Conservation (phyloP, 2,113 vertebrate species). For the Microtus pennsylvanicus region DNA sequence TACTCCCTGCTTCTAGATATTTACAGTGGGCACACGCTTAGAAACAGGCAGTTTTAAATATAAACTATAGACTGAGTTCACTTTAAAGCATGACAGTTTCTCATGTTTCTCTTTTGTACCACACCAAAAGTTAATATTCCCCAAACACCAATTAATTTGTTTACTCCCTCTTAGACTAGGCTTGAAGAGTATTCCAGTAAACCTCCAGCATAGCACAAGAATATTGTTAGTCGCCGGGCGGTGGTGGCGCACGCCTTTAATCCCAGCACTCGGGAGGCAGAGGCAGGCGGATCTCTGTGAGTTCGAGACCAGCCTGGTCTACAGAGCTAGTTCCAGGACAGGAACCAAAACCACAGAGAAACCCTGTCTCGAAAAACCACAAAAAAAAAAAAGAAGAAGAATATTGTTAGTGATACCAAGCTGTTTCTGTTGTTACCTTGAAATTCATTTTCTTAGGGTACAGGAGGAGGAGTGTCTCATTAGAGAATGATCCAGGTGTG, state of each 20-base stretch:
- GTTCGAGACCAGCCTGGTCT: too few species aligned
- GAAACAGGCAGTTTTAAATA: constrained; percentile 16
- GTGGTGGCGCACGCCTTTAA: too few species aligned
- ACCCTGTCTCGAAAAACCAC: too few species aligned
- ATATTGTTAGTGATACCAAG: neutral
- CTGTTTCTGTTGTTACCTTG: constrained; percentile 36
- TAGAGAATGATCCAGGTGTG: neutral
- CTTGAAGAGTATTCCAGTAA: neutral
- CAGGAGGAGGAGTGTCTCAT: neutral
- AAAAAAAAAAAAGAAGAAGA: neutral
- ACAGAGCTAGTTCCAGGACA: too few species aligned
- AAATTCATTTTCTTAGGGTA: constrained; percentile 53
- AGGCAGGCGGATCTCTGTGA: too few species aligned
- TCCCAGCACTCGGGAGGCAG: too few species aligned
- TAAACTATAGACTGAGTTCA: constrained; percentile 42
- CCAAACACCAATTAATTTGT: constrained; percentile 11
- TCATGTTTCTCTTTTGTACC: constrained; percentile 31
- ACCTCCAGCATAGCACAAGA: neutral
- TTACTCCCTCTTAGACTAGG: constrained; percentile 30
- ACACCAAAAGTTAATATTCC: constrained; percentile 25
- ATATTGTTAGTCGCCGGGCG: neutral
- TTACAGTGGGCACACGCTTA: constrained; percentile 15
- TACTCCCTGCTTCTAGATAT: neutral
- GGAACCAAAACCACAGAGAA: too few species aligned
- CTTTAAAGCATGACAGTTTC: constrained; percentile 36